phyloP scores from a whole-genome alignment of 2,888 invertebrate species.

The Diloba caeruleocephala region DNA sequence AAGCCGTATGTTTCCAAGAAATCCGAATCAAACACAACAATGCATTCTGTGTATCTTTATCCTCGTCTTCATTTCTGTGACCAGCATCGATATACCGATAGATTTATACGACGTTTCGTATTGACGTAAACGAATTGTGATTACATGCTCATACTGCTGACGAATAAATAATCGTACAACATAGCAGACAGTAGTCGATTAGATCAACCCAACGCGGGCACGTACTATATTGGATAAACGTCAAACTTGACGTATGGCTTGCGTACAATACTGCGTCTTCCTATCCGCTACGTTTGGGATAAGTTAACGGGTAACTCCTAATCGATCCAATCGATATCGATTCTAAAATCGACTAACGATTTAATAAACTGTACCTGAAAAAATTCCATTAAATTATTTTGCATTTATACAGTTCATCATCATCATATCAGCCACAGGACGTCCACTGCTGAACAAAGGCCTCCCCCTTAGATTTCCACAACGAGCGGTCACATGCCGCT shows the following conservation, averaged over 20 bases:
- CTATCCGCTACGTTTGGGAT: conserved; percentile 45
- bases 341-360: not conserved
- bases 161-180: conserved; percentile 67
- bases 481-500: too few relatives aligned
- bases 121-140: conserved; percentile 60
- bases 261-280: conserved; percentile 67
- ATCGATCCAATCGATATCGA: conserved; percentile 24
- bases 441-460: too few relatives aligned
- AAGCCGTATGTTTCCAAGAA: conserved; percentile 3
- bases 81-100: conserved; percentile 16
- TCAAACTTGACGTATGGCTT: conserved; percentile 82
- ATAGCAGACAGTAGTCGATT: conserved; percentile 68
- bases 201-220: conserved; percentile 74
- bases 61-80: not conserved
- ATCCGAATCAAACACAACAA: conserved; percentile 7
- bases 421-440: too few relatives aligned
- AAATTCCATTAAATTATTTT: too few relatives aligned
- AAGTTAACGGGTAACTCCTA: conserved; percentile 40
- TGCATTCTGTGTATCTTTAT: conserved; percentile 19
- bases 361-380: not conserved
- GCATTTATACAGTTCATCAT: too few relatives aligned
- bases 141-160: conserved; percentile 55
- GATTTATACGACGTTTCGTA: conserved; percentile 28
- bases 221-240: conserved; percentile 86
- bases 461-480: too few relatives aligned